Base-by-base conservation (phyloP, 1,140 invertebrate genomes). In the Phocides pigmalion region DNA sequence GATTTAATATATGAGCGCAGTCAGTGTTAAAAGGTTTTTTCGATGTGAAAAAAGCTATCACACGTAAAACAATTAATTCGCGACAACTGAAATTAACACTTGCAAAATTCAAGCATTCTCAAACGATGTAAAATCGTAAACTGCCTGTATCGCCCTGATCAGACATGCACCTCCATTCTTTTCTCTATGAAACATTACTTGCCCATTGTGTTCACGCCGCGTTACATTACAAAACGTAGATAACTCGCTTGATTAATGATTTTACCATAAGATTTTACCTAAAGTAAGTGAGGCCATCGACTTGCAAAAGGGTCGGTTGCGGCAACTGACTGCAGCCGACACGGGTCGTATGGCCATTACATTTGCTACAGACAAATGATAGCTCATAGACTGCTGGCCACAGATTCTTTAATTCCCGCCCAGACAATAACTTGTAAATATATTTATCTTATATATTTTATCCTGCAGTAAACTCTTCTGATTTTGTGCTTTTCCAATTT, bases 211-310 rank as follows among this genome's bases (percentile, higher is more conserved):
- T 84, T 85, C 74, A 78, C 66, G 75, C 63, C 64, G 64, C 73
- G 73, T 72, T 72, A 70, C 67, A 65, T 78, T 84, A 59, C 79
- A 75, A 70, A 76, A 80, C 66, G 39, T 44, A 67, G 74, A 80
- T 82, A 79, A 76, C 78, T 76, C 73, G 68, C 72, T 71, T 76
- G 79, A 81, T 87, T 84, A 82, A 87, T 87, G 81, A 84, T 83
- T 79, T 84, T 82, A 81, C 78, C 79, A 76, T 76, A 78, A 71
- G 71, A 81, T 77, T 74, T 74, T 70, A 41, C 42, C 41, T 63
- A 44, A 50, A 44, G 41, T 59, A 37, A 25, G 25, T 46, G 42
- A 59, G 54, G 56, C 56, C 61, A 53, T 20, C 25, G 37, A 1
- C 50, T 65, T 68, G 66, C 53, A 62, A 62, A 63, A 62, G 39